A percentile compares a stretch with the other conserved stretches of the same genome.
phyloP scores from a whole-genome alignment of 2,888 invertebrate genomes.

The Theretra japonica region DNA sequence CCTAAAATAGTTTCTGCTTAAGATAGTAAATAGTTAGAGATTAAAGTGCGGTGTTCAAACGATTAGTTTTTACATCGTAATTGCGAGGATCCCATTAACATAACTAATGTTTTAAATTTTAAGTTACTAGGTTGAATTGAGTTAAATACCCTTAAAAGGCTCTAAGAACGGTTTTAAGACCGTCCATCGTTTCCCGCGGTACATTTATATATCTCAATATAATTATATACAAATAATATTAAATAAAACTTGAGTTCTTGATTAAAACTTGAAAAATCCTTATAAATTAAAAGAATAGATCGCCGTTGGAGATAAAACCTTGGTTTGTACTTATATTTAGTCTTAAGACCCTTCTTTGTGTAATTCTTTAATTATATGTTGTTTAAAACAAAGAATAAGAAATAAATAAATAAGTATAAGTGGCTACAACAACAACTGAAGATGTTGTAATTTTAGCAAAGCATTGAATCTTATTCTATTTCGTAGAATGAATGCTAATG shows the following conservation, averaged over 20 bases:
- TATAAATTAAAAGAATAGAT: too few relatives aligned
- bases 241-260: too few relatives aligned
- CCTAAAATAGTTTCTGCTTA: not conserved
- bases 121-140: not conserved
- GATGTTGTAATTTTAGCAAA: not conserved
- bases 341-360: too few relatives aligned
- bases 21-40: not conserved
- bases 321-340: too few relatives aligned
- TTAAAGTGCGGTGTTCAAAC: not conserved
- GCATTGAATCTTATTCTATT: not conserved
- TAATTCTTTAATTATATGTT: too few relatives aligned
- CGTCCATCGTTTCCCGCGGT: not conserved
- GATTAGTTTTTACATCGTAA: constrained; percentile 6
- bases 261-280: too few relatives aligned
- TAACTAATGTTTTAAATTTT: constrained; percentile 7
- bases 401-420: too few relatives aligned
- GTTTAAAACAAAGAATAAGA: too few relatives aligned
- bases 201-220: too few relatives aligned
- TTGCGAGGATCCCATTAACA: constrained; percentile 1
- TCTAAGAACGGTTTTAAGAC: not conserved
- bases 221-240: too few relatives aligned
- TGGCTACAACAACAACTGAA: not conserved
- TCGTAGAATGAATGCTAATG: not conserved
- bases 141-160: not conserved
- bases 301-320: too few relatives aligned